Percentiles rank a stretch among this genome's conserved stretches.
phyloP scores from a whole-genome alignment of 2,113 vertebrate genomes.

The Apistogramma diplotaenia region DNA sequence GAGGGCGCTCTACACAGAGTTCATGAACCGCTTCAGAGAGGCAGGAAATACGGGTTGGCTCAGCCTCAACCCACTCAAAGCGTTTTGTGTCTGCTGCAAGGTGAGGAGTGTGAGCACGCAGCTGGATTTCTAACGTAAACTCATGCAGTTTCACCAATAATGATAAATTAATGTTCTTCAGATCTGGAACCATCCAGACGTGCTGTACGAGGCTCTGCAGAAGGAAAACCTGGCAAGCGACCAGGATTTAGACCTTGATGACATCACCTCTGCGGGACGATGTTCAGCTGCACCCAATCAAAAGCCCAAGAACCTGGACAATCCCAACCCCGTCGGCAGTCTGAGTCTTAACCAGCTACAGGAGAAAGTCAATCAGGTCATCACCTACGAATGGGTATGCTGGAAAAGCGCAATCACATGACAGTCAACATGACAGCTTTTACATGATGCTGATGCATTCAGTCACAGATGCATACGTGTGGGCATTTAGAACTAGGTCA shows the following conservation, averaged over 20 bases:
- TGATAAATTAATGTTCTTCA: constrained; percentile 31
- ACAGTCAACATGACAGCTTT: background rate
- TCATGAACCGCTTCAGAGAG: constrained; percentile 95
- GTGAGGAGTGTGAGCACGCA: constrained; percentile 36
- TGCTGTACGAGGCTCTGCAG: constrained; percentile 92
- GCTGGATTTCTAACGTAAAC: background rate
- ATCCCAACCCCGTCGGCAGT: constrained; percentile 82
- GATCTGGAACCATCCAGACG: constrained; percentile 98
- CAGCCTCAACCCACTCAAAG: constrained; percentile 93
- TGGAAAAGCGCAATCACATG: background rate
- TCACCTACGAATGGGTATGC: constrained; percentile 94
- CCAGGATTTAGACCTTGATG: constrained; percentile 93
- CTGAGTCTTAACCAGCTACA: constrained; percentile 88
- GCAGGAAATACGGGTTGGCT: constrained; percentile 94
- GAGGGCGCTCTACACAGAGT: constrained; percentile 90
- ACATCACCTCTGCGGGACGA: constrained; percentile 84
- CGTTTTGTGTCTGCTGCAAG: constrained; percentile 97
- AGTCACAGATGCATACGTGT: no score
- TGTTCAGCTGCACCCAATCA: constrained; percentile 76
- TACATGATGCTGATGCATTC: no score
- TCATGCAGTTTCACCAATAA: background rate
- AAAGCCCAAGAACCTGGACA: constrained; percentile 82
- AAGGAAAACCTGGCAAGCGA: constrained; percentile 92
- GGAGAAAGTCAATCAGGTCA: constrained; percentile 91
- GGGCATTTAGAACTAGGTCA: background rate